Conservation (phyloP, 2,888 invertebrate genomes). For the Automeris io region DNA sequence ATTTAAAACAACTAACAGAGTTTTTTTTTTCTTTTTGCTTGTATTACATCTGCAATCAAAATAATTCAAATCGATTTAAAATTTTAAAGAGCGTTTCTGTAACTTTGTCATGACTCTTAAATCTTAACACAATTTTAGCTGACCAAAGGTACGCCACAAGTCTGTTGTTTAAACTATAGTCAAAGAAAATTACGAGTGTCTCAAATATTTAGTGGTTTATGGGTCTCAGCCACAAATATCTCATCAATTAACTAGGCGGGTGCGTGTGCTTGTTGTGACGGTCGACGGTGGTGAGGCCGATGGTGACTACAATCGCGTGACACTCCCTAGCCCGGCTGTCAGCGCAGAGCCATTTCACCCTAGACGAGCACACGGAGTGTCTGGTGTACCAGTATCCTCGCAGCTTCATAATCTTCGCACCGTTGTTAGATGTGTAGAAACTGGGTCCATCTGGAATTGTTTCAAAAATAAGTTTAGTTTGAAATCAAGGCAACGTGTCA, state of each 20-base stretch:
- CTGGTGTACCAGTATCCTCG: constrained; percentile 60
- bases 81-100: too few species aligned
- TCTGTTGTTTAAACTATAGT: too few species aligned
- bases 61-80: too few species aligned
- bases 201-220: neutral
- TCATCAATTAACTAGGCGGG: constrained; percentile 32
- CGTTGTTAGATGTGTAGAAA: constrained; percentile 58
- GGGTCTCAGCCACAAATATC: neutral
- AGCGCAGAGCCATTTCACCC: constrained; percentile 61
- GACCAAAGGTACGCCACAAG: too few species aligned
- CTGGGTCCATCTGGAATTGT: constrained; percentile 44
- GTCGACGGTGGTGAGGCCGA: constrained; percentile 55
- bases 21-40: too few species aligned
- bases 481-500: too few species aligned
- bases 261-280: constrained; percentile 60
- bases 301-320: constrained; percentile 62
- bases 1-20: too few species aligned
- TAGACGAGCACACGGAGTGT: constrained; percentile 63
- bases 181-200: too few species aligned
- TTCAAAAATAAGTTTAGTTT: neutral
- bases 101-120: too few species aligned
- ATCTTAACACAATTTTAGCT: too few species aligned
- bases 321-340: constrained; percentile 54
- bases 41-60: too few species aligned
- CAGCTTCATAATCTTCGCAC: constrained; percentile 58